Base-by-base conservation (phyloP, 2,113 vertebrate species). In the Brienomyrus brachyistius region DNA sequence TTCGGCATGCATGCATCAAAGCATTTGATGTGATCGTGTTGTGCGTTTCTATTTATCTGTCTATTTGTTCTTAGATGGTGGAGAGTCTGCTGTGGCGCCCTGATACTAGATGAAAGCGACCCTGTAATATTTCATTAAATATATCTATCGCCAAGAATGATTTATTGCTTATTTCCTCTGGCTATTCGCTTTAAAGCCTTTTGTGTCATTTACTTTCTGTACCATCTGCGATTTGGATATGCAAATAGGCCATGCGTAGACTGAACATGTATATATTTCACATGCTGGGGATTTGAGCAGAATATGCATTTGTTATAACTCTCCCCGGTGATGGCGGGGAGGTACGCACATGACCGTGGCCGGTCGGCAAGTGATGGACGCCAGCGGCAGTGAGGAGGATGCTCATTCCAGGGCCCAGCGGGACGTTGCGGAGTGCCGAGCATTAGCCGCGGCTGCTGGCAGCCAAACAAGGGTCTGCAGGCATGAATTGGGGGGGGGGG, bases 271-370 rank as follows among this genome's bases (percentile, higher is more conserved):
- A 87, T 95, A 95, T 92, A 93, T 95, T 94, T 95, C 35, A 93
- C 94, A 93, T 92, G 93, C 95, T 95, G 92, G 94, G 95, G 94
- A 96, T 96, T 94, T 95, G 96, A 96, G 95, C 95, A 94, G 94
- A 96, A 96, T 96, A 95, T 95, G 94, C 94, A 94, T 96, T 97
- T 96, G 95, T 92, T 93, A 96, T 96, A 96, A 96, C 96, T 96
- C 96, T 96, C 95, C 94, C 91, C 94, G 94, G 94, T 89, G 92
- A 91, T 94, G 93, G 95, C 93, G 95, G 94, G 86, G 95, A 94
- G 91, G 92, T 92, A 91, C 93, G 92, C 93, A 95, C 95, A 95
- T 97, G 95, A 97, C 96, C 97, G 96, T 96, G 95, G 95, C 93
- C 92, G 94, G 91, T 13, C 92, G 93, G 91, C 85, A n/a, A 95